These are phyloP conservation scores for Anastrepha obliqua DNA, from an alignment of 1,140 invertebrate species.

Conservation along the genomic window DNA sequence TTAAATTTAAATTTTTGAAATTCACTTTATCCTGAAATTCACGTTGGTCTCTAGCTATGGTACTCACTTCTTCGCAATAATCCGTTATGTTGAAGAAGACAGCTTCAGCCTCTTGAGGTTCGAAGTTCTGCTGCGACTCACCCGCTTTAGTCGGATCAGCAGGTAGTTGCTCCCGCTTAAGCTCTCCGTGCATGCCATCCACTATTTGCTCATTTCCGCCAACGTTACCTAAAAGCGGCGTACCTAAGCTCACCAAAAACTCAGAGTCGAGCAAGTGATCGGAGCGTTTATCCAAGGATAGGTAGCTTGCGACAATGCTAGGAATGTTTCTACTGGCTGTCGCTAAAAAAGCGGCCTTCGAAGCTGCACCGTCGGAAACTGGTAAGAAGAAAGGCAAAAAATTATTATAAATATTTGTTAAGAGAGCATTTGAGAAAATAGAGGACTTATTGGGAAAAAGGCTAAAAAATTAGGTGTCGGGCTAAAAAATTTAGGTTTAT, in stretches of 20 bases:
- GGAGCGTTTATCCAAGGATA: neutral
- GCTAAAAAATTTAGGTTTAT: too few relatives aligned
- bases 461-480: too few relatives aligned
- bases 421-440: neutral
- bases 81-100: constrained; percentile 66
- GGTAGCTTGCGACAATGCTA: neutral
- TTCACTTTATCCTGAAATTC: neutral
- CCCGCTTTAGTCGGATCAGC: neutral
- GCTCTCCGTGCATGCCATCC: too few relatives aligned
- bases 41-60: neutral
- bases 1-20: neutral
- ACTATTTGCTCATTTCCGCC: neutral
- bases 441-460: too few relatives aligned
- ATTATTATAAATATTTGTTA: neutral
- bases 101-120: neutral
- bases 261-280: neutral
- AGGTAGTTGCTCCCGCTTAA: neutral
- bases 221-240: neutral
- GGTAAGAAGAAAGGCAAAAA: neutral
- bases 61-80: constrained; percentile 69
- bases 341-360: neutral
- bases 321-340: neutral
- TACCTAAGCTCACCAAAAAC: neutral
- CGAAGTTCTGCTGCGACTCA: neutral
- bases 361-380: neutral